Evolutionary conservation across 2,113 vertebrate genomes (phyloP).

Genomic region (Fregetta grallaria): DNA sequence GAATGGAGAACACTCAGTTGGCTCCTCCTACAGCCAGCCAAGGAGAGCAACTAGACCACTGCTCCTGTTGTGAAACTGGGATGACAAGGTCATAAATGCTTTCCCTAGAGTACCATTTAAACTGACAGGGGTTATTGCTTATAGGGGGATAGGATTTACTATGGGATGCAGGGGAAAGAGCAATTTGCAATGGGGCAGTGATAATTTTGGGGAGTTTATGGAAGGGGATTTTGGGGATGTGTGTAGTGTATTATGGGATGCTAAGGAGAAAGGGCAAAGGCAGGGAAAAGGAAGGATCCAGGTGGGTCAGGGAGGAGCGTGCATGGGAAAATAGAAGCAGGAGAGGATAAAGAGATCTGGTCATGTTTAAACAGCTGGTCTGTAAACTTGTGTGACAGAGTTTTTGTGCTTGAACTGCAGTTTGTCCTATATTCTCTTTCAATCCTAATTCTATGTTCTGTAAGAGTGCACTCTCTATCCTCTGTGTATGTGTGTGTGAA

Average conservation of each 20-base stretch:
- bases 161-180: background rate
- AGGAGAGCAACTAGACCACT: background rate
- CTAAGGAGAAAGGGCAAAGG: background rate
- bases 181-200: background rate
- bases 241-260: background rate
- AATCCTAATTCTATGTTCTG: background rate
- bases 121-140: background rate
- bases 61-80: background rate
- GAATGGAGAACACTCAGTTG: background rate
- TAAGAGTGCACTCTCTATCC: background rate
- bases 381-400: background rate
- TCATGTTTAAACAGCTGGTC: background rate
- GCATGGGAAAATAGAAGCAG: background rate
- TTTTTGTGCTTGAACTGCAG: background rate
- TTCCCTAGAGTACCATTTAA: background rate
- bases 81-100: background rate
- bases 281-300: background rate
- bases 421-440: background rate
- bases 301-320: background rate
- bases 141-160: background rate
- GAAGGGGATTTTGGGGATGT: background rate
- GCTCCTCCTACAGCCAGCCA: background rate
- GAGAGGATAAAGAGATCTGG: background rate
- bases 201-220: background rate
- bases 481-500: background rate